Evolutionary conservation across 2,888 invertebrate species (phyloP).

Genomic region (Lathronympha strigana): DNA sequence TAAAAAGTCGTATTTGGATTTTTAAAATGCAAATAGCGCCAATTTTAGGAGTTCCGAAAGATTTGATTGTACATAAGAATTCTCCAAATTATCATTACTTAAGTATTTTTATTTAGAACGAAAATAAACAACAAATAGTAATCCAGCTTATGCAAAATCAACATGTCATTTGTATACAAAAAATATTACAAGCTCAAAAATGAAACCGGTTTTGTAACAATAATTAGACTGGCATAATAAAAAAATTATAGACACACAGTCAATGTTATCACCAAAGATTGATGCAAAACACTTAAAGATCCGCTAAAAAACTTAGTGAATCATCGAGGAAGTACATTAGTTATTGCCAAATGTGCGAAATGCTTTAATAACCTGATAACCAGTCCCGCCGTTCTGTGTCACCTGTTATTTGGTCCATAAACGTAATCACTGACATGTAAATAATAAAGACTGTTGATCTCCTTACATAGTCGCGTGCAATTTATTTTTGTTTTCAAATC

Average conservation of each 20-base stretch:
- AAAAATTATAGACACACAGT: conserved; percentile 2
- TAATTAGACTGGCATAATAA: background rate
- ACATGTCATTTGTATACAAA: no score
- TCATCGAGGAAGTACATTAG: conserved; percentile 22
- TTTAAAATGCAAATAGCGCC: background rate
- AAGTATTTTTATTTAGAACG: no score
- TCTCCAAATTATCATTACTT: no score
- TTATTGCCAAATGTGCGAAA: conserved; percentile 29
- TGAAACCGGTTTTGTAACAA: background rate
- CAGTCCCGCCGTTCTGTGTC: conserved; percentile 17
- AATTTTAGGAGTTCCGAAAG: no score
- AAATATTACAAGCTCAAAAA: no score
- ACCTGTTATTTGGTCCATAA: conserved; percentile 17
- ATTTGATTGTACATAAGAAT: no score
- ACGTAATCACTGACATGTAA: background rate
- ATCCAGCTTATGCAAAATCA: no score
- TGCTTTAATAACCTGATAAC: conserved; percentile 24
- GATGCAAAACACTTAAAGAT: conserved; percentile 3
- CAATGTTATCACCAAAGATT: conserved; percentile 25
- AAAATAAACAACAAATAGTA: no score
- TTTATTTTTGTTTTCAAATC: background rate
- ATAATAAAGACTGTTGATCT: background rate
- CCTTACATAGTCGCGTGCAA: background rate
- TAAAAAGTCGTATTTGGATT: background rate
- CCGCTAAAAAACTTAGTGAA: conserved; percentile 21